Evolutionary conservation across 2,113 vertebrate species (phyloP).

Genomic region (Polypterus bichir): DNA sequence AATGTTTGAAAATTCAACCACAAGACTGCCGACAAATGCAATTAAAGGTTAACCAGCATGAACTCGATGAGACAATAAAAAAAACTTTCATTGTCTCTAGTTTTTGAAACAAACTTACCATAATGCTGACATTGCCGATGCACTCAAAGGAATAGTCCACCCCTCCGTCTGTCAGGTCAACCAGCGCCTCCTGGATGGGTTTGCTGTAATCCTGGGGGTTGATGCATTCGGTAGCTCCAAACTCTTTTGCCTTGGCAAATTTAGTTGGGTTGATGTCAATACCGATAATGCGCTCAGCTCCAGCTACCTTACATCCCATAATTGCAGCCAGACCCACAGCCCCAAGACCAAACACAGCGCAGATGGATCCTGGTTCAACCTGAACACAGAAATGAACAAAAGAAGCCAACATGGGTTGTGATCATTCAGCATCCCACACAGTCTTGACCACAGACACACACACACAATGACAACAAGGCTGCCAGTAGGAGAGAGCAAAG

Average conservation of each 20-base stretch:
- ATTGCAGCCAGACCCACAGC: constrained; percentile 56
- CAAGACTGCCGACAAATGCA: too few species aligned
- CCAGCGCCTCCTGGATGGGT: constrained; percentile 55
- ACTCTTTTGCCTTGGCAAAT: constrained; percentile 50
- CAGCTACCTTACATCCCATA: constrained; percentile 63
- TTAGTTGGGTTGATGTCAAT: constrained; percentile 57
- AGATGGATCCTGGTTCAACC: constrained; percentile 59
- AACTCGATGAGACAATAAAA: too few species aligned
- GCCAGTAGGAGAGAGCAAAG: not conserved
- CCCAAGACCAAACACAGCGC: constrained; percentile 59
- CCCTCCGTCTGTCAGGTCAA: constrained; percentile 54
- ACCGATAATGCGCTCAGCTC: constrained; percentile 56
- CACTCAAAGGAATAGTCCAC: constrained; percentile 66
- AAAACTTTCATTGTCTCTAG: not conserved
- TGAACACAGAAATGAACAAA: constrained; percentile 14
- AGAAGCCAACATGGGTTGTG: not conserved
- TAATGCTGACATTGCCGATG: constrained; percentile 55
- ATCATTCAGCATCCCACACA: not conserved
- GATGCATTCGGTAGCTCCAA: constrained; percentile 58
- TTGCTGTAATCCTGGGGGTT: constrained; percentile 51
- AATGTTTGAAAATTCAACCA: too few species aligned
- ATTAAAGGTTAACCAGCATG: too few species aligned
- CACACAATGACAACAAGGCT: not conserved
- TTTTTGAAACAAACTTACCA: constrained; percentile 37
- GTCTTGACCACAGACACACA: not conserved